Evolutionary conservation across 2,888 invertebrate species (phyloP).

Genomic region (Sialis fuliginosa): DNA sequence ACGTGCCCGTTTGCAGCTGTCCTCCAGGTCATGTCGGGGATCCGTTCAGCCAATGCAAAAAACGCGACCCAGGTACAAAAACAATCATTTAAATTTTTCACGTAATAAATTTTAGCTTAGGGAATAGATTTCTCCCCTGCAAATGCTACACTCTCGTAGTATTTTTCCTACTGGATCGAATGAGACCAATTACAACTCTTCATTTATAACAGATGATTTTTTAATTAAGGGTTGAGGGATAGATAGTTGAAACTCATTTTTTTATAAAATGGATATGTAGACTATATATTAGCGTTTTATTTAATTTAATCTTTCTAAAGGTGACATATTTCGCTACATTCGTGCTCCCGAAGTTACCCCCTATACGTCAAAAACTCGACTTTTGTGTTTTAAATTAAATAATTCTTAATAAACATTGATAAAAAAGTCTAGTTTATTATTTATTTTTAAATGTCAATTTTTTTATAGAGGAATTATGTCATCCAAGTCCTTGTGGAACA

Average conservation of each 20-base stretch:
- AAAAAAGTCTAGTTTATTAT: neutral
- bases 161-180: too few relatives aligned
- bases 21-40: slow-evolving; percentile 63
- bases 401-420: neutral
- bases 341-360: neutral
- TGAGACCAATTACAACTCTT: too few relatives aligned
- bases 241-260: too few relatives aligned
- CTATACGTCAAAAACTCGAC: neutral
- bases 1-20: slow-evolving; percentile 63
- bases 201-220: too few relatives aligned
- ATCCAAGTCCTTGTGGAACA: slow-evolving; percentile 62
- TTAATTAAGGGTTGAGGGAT: too few relatives aligned
- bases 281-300: too few relatives aligned
- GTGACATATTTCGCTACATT: neutral
- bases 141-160: too few relatives aligned
- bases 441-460: neutral
- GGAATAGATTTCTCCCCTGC: too few relatives aligned
- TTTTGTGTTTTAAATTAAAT: too few relatives aligned
- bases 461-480: slow-evolving; percentile 58
- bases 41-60: slow-evolving; percentile 52
- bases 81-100: too few relatives aligned
- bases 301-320: neutral
- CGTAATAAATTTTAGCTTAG: too few relatives aligned
- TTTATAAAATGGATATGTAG: too few relatives aligned
- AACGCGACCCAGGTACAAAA: slow-evolving; percentile 53